phyloP scores from a whole-genome alignment of 1,140 invertebrate species.

The Drosophila parabipectinata region DNA sequence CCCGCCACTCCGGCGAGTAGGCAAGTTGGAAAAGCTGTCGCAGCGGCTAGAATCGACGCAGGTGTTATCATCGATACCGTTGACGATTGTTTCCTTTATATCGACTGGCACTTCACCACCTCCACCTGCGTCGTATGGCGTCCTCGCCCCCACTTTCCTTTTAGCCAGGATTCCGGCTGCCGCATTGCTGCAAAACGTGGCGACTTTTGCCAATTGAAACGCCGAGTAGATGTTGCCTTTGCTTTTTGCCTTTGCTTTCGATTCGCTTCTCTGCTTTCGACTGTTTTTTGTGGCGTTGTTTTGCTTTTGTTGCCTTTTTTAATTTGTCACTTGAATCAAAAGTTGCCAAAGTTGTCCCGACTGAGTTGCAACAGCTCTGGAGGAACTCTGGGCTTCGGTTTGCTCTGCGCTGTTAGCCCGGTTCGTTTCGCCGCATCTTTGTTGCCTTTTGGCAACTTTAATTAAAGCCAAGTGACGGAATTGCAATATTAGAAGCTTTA shows the following conservation, averaged over 20 bases:
- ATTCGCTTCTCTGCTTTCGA: constrained; percentile 18
- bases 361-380: constrained; percentile 31
- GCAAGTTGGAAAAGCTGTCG: constrained; percentile 74
- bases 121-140: constrained; percentile 9
- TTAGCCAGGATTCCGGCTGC: constrained; percentile 21
- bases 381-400: constrained; percentile 26
- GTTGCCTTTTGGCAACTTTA: constrained; percentile 61
- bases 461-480: constrained; percentile 63
- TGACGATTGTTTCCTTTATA: constrained; percentile 74
- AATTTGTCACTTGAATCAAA: constrained; percentile 81
- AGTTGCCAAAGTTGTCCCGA: constrained; percentile 73
- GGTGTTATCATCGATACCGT: constrained; percentile 79
- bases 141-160: background rate
- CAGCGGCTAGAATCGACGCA: constrained; percentile 57
- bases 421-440: constrained; percentile 30
- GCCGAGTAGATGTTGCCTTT: constrained; percentile 31
- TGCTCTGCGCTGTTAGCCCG: constrained; percentile 25
- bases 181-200: constrained; percentile 67
- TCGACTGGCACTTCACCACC: constrained; percentile 51
- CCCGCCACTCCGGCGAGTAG: background rate
- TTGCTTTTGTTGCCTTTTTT: constrained; percentile 67
- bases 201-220: constrained; percentile 73
- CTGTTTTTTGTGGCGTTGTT: constrained; percentile 40
- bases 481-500: constrained; percentile 44
- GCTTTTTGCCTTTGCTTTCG: constrained; percentile 18